Conservation (phyloP, 2,888 invertebrate species). For the Leptura quadrifasciata region DNA sequence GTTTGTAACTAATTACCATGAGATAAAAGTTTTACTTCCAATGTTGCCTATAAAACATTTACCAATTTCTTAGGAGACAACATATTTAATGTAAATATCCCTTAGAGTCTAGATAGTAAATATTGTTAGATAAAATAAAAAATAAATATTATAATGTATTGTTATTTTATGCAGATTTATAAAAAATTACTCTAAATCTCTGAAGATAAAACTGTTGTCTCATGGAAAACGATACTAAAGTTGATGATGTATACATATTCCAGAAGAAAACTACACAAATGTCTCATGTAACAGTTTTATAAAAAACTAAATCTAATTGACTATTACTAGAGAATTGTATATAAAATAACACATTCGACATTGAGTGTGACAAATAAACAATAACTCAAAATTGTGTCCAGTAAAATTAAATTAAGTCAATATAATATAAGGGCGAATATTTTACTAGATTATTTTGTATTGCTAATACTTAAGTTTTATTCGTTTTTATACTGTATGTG, state of each 20-base stretch:
- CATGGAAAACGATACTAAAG: neutral
- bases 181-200: neutral
- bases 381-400: constrained; percentile 60
- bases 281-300: constrained; percentile 48
- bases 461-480: constrained; percentile 40
- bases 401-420: constrained; percentile 54
- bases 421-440: constrained; percentile 53
- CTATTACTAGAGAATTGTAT: constrained; percentile 44
- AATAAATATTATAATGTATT: neutral
- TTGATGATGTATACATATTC: constrained; percentile 41
- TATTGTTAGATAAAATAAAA: neutral
- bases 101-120: neutral
- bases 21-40: neutral
- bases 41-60: neutral
- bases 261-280: constrained; percentile 28
- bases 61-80: neutral
- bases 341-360: constrained; percentile 54
- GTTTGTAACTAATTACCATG: neutral
- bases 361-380: constrained; percentile 61
- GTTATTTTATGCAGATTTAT: neutral
- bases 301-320: constrained; percentile 33
- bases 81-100: neutral
- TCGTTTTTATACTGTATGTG: constrained; percentile 49
- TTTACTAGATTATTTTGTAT: constrained; percentile 56
- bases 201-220: neutral